phyloP scores from a whole-genome alignment of 1,140 invertebrate species.

The Aricia agestis region DNA sequence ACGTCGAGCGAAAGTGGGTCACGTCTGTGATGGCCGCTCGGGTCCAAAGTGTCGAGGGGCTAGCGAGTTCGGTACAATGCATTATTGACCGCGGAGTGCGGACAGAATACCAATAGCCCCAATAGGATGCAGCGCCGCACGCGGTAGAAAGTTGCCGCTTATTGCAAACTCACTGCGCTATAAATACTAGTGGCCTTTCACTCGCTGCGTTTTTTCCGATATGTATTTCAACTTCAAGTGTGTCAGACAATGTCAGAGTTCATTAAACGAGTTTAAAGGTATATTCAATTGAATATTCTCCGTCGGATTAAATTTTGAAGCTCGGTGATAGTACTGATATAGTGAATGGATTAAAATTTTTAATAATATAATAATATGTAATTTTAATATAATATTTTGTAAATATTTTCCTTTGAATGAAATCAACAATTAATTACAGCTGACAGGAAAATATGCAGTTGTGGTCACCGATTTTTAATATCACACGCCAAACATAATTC shows the following conservation, averaged over 20 bases:
- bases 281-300: background rate
- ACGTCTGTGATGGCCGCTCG: conserved; percentile 34
- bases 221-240: background rate
- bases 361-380: too few species aligned
- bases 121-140: conserved; percentile 37
- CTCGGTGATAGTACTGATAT: too few species aligned
- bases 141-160: conserved; percentile 50
- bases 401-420: too few species aligned
- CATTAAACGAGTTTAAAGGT: background rate
- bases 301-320: background rate
- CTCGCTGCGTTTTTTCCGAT: background rate
- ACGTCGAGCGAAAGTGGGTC: conserved; percentile 42
- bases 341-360: too few species aligned
- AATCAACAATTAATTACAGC: too few species aligned
- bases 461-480: too few species aligned
- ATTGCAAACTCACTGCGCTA: conserved; percentile 27
- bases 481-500: too few species aligned
- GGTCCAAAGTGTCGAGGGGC: conserved; percentile 32
- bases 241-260: conserved; percentile 5
- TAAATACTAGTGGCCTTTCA: conserved; percentile 21
- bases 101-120: conserved; percentile 50
- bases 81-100: conserved; percentile 34
- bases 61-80: conserved; percentile 29
- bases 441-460: too few species aligned
- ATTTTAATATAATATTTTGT: too few species aligned